Percentiles rank a stretch among this genome's conserved stretches.
These are phyloP conservation scores for Ophthalmolycus amberensis DNA, from an alignment of 2,113 vertebrate species.

Conservation along the genomic window DNA sequence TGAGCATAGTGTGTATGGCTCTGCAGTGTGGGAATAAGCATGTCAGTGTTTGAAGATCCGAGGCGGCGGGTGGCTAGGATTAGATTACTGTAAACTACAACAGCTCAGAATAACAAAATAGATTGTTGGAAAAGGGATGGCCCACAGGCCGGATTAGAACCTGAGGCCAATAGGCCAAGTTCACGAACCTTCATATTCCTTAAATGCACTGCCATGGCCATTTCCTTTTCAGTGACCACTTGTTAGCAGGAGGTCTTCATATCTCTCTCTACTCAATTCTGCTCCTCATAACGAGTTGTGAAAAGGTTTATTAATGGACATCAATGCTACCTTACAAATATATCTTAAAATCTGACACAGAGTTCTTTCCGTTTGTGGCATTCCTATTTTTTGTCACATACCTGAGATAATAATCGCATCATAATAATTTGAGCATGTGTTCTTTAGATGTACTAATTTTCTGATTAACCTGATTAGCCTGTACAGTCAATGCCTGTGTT, in stretches of 20 bases:
- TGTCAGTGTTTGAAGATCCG: slow-evolving; percentile 57
- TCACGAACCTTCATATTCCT: slow-evolving; percentile 39
- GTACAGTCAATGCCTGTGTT: neutral
- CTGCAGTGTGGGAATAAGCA: slow-evolving; percentile 45
- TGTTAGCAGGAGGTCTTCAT: slow-evolving; percentile 1
- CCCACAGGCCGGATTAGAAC: slow-evolving; percentile 65
- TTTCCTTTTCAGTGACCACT: neutral
- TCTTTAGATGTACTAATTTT: slow-evolving; percentile 17
- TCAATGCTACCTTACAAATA: neutral
- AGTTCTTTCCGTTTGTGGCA: neutral
- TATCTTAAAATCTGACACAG: neutral
- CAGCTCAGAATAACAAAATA: slow-evolving; percentile 76
- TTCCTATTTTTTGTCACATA: neutral
- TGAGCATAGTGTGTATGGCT: slow-evolving; percentile 2
- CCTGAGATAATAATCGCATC: slow-evolving; percentile 6
- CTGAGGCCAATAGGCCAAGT: slow-evolving; percentile 59
- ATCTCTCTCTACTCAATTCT: neutral
- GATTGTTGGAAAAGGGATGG: slow-evolving; percentile 61
- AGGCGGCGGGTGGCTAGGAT: slow-evolving; percentile 70
- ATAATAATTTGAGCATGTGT: slow-evolving; percentile 2
- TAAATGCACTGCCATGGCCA: neutral
- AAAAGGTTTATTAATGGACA: neutral
- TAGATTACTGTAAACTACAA: slow-evolving; percentile 80
- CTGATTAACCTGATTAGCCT: slow-evolving; percentile 5
- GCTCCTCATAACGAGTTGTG: neutral